These are phyloP conservation scores for Lissonota sp. DNA, from an alignment of 2,888 invertebrate genomes.

Conservation along the genomic window DNA sequence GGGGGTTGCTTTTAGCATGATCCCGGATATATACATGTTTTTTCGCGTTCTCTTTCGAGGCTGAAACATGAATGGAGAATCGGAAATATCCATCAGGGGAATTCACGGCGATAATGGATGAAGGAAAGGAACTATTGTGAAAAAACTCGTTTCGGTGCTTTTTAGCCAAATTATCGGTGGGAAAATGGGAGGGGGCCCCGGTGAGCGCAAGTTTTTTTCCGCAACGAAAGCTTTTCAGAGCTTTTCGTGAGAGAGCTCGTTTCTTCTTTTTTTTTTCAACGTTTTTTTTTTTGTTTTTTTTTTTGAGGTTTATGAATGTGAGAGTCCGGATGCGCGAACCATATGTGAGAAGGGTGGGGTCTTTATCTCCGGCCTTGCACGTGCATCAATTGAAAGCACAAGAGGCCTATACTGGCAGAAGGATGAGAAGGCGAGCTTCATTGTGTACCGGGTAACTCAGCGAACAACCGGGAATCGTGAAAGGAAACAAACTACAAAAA, in stretches of 20 bases:
- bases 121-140: constrained; percentile 21
- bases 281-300: constrained; percentile 5
- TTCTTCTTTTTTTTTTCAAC: background rate
- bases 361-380: constrained; percentile 25
- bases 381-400: constrained; percentile 56
- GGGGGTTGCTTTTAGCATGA: background rate
- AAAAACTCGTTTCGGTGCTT: constrained; percentile 25
- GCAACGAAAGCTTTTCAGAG: constrained; percentile 39
- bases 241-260: constrained; percentile 26
- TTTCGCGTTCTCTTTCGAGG: background rate
- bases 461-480: constrained; percentile 51
- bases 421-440: constrained; percentile 39
- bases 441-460: constrained; percentile 52
- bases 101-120: constrained; percentile 20
- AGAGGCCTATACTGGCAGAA: constrained; percentile 30
- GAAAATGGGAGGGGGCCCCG: constrained; percentile 9
- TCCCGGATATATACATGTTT: background rate
- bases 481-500: constrained; percentile 27
- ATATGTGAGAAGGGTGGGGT: constrained; percentile 5
- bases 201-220: constrained; percentile 19
- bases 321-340: constrained; percentile 27
- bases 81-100: constrained; percentile 49
- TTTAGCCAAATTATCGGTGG: constrained; percentile 46
- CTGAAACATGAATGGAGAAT: background rate
- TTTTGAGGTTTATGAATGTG: constrained; percentile 37